Conservation (phyloP, 1,140 invertebrate genomes). For the Drosophila guanche region DNA sequence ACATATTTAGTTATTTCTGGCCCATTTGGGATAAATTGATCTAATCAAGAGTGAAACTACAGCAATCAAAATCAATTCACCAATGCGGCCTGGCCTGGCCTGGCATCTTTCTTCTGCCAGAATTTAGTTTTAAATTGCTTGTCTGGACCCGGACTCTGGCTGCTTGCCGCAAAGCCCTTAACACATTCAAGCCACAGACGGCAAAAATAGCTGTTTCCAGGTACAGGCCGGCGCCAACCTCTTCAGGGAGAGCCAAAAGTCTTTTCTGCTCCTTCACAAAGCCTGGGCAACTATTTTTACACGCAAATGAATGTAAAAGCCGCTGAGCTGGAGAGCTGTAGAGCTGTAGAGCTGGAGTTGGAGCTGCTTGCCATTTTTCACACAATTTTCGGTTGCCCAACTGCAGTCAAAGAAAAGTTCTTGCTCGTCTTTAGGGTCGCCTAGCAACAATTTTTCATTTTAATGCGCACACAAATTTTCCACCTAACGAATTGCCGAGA, state of each 20-base stretch:
- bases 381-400: slow-evolving; percentile 70
- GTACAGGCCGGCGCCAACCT: slow-evolving; percentile 14
- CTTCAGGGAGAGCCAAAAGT: slow-evolving; percentile 27
- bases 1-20: not conserved
- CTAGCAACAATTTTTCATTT: slow-evolving; percentile 82
- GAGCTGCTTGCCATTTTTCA: slow-evolving; percentile 64
- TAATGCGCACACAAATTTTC: slow-evolving; percentile 82
- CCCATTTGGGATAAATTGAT: slow-evolving; percentile 39
- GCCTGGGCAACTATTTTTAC: slow-evolving; percentile 69
- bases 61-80: slow-evolving; percentile 26
- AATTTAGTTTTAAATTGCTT: not conserved
- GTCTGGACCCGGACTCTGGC: not conserved
- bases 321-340: slow-evolving; percentile 3
- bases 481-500: slow-evolving; percentile 65
- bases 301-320: slow-evolving; percentile 68
- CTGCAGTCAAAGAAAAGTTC: slow-evolving; percentile 63
- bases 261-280: slow-evolving; percentile 11
- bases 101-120: slow-evolving; percentile 13
- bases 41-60: slow-evolving; percentile 24
- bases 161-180: slow-evolving; percentile 39
- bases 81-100: slow-evolving; percentile 1
- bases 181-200: slow-evolving; percentile 42
- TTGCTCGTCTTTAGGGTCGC: slow-evolving; percentile 30
- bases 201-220: slow-evolving; percentile 35
- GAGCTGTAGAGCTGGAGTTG: no score